Base-by-base conservation (phyloP, 2,113 vertebrate genomes). In the Spilogale gracilis region DNA sequence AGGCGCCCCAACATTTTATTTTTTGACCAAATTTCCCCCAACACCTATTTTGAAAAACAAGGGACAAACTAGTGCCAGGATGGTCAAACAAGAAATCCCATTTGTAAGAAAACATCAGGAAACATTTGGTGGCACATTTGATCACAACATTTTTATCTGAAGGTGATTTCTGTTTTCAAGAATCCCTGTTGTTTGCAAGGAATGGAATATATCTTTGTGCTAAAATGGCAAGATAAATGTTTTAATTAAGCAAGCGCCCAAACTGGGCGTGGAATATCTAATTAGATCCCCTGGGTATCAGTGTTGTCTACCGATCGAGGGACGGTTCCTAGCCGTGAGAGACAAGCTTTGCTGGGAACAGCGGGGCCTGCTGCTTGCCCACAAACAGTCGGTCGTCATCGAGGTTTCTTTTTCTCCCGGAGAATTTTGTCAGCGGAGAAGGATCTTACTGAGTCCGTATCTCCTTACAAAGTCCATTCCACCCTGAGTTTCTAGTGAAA, bases 371-470 rank as follows among this genome's bases (percentile, higher is more conserved):
- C 21, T 9, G 4, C 2, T 30, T 0, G 2, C 18, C 80, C 86
- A 3, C 50, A 60, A 79, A 79, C 9, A 23, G 18, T 56, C 0
- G 0, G 21, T 87, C 30, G 21, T 74, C n/a, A 30, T 3, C 27
- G 80, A 80, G 48, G 38, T 86, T 87, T 52, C 65, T 91, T 94
- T 88, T n/a, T 63, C 23, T 63, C 12, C 63, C 63, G 32, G 60
- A 90, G 56, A 79, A 89, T 61, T 91, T 83, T 97, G 73, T 74
- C 74, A 45, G 56, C 16, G 60, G 69, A 97, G 83, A 89, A n/a
- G 9, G 16, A 65, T 54, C 54, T 92, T 86, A 60, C 5, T 94
- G 71, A 45, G 25, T 52, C 18, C 3, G 1, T 63, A 45, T 58
- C 74, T 93, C 74, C n/a, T 45, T 81, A 74, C 17, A 56, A 76